A percentile compares a stretch with the other conserved stretches of the same genome.
Evolutionary conservation across 2,888 invertebrate species (phyloP).

Genomic region (Tetramorium bicarinatum): DNA sequence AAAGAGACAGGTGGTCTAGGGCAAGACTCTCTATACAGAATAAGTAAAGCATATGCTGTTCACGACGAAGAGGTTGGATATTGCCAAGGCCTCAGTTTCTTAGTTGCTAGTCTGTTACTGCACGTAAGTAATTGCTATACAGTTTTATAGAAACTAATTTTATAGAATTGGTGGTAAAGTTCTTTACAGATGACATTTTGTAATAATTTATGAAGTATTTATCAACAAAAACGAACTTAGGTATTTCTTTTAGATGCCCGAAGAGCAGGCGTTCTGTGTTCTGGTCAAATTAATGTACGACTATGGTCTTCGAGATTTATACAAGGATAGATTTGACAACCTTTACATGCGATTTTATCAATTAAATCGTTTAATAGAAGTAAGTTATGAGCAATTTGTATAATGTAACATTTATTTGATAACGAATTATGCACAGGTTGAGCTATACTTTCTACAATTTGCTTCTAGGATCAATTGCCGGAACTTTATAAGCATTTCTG

Average conservation of each 20-base stretch:
- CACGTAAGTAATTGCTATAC: conserved; percentile 90
- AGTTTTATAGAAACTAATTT: conserved; percentile 1
- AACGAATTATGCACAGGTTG: not conserved
- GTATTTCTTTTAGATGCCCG: conserved; percentile 94
- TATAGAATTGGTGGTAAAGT: not conserved
- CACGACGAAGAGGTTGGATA: conserved; percentile 99
- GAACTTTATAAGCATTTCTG: conserved; percentile 94
- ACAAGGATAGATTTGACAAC: conserved; percentile 98
- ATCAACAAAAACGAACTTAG: conserved; percentile 57
- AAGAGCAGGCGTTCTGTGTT: conserved; percentile 99
- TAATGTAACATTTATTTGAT: not conserved
- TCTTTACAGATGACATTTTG: conserved; percentile 21
- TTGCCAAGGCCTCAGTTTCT: conserved; percentile 99
- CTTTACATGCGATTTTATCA: conserved; percentile 98
- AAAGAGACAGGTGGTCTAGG: conserved; percentile 97
- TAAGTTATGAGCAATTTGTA: conserved; percentile 81
- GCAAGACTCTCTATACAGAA: conserved; percentile 97
- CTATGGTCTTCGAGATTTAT: conserved; percentile 97
- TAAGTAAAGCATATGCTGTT: conserved; percentile 98
- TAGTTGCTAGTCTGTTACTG: conserved; percentile 97
- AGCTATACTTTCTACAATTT: not conserved
- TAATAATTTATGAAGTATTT: conserved; percentile 30
- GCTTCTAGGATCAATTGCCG: conserved; percentile 91
- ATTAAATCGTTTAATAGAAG: conserved; percentile 96
- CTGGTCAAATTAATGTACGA: conserved; percentile 99